Conservation (phyloP, 1,140 invertebrate genomes). For the Hypsibius dujardini region DNA sequence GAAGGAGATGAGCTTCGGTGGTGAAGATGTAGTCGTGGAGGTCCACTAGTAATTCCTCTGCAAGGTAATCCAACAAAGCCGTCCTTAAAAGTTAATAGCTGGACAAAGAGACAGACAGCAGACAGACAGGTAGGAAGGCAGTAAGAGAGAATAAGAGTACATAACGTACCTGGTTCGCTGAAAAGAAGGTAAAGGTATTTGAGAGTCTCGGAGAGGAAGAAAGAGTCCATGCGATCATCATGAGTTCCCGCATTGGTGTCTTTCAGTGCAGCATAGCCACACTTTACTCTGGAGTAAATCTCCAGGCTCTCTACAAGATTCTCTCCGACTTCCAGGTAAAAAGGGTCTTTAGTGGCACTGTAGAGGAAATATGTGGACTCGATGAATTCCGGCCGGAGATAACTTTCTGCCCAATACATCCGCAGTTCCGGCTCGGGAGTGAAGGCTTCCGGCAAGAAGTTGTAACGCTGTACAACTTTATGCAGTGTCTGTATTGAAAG, state of each 20-base stretch:
- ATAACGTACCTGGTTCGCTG: no score
- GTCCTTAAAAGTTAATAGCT: no score
- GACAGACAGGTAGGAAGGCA: no score
- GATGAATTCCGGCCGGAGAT: conserved; percentile 83
- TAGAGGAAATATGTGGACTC: conserved; percentile 96
- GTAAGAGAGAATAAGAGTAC: no score
- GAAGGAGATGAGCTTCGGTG: no score
- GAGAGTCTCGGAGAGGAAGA: conserved; percentile 89
- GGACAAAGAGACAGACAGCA: no score
- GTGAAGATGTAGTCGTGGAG: no score
- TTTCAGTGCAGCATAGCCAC: conserved; percentile 87
- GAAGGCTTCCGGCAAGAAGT: conserved; percentile 93
- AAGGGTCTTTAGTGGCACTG: conserved; percentile 73
- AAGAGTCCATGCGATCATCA: conserved; percentile 93
- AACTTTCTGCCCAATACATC: conserved; percentile 95
- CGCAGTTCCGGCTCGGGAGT: conserved; percentile 63
- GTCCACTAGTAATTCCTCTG: no score
- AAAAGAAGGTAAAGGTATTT: conserved; percentile 42
- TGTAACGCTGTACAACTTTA: conserved; percentile 81
- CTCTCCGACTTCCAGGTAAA: conserved; percentile 82
- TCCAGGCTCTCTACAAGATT: conserved; percentile 76
- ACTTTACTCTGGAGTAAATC: conserved; percentile 71
- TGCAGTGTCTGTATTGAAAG: conserved; percentile 47
- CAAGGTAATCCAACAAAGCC: no score
- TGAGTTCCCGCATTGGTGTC: conserved; percentile 75